Base-by-base conservation (phyloP, 2,113 vertebrate genomes). In the Pterocles orientalis region DNA sequence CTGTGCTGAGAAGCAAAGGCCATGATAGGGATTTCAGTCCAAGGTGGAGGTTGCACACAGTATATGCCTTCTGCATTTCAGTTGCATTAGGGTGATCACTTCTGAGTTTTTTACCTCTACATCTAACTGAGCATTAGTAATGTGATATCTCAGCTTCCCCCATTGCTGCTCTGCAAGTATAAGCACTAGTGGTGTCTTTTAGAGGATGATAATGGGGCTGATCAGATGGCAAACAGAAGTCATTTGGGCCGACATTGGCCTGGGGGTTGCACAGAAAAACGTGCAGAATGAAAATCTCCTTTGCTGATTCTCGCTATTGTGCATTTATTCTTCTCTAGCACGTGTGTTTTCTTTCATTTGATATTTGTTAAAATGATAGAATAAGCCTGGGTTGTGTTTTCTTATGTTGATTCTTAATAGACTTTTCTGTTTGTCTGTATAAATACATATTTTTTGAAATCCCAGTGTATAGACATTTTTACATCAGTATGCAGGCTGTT, bases 231-330 rank as follows among this genome's bases (percentile, higher is more conserved):
- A 64, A 61, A 45, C 15, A 29, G 24, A 48, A 69, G 36, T 33
- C 36, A 54, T 45, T 54, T 65, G 51, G 36, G n/a, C 34, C 56
- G 18, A 34, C 28, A 2, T 6, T 36, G 8, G 48, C n/a, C 26
- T 25, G 41, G 15, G 31, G 33, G 4, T n/a, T 82, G 58, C 16
- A 10, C 18, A 23, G 43, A n/a, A 71, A 70, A 82, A 72, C 24
- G 18, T 4, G 9, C 45, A 36, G 41, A 45, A 82, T 29, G 33
- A 71, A 70, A 77, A 20, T n/a, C 7, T 54, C 17, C 31, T 47
- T n/a, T 33, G 36, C 36, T 33, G 45, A 43, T 51, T 82, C 33
- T 58, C 3, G 0, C 43, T 64, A 1, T 47, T 2, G 1, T 18
- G 50, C 14, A 14, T 70, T 90, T 58, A 19, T 29, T 69, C 14